A percentile compares a stretch with the other conserved stretches of the same genome.
These are phyloP conservation scores for Drosophila eohydei DNA, from an alignment of 2,888 invertebrate species.

Conservation along the genomic window DNA sequence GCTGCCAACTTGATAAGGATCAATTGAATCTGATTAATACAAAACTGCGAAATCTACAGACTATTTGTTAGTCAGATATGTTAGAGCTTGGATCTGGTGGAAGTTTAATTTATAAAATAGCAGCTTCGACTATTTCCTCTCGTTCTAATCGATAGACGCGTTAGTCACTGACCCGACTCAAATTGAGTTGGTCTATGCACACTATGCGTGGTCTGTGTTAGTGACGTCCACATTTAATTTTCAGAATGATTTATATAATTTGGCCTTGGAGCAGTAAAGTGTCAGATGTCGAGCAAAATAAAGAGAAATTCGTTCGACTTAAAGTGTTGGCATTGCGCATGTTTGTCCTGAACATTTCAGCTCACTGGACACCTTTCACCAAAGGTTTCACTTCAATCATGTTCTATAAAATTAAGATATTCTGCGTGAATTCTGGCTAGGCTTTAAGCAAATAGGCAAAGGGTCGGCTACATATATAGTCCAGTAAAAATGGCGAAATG, in stretches of 20 bases:
- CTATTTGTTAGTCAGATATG: too few species aligned
- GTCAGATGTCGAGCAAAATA: conserved; percentile 12
- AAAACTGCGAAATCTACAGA: too few species aligned
- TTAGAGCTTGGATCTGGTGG: too few species aligned
- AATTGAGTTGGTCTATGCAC: conserved; percentile 1
- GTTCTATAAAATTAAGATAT: conserved; percentile 34
- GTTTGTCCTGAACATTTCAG: conserved; percentile 9
- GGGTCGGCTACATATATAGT: conserved; percentile 47
- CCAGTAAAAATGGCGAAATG: conserved; percentile 79
- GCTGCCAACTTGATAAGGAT: conserved; percentile 12
- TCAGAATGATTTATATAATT: conserved; percentile 84
- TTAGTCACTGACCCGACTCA: background rate
- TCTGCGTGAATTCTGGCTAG: conserved; percentile 51
- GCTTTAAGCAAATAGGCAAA: conserved; percentile 15
- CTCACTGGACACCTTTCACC: conserved; percentile 31
- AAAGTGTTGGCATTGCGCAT: conserved; percentile 15
- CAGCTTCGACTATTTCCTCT: too few species aligned
- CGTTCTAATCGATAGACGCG: too few species aligned
- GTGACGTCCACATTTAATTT: conserved; percentile 70
- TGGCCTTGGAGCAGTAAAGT: conserved; percentile 63
- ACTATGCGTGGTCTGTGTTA: conserved; percentile 14
- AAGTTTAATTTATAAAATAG: too few species aligned
- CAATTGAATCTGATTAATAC: too few species aligned
- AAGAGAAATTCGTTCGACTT: conserved; percentile 11
- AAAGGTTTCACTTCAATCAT: conserved; percentile 19